Percentiles rank a stretch among this genome's conserved stretches.
phyloP scores from a whole-genome alignment of 2,113 vertebrate species.

The Laticauda colubrina region DNA sequence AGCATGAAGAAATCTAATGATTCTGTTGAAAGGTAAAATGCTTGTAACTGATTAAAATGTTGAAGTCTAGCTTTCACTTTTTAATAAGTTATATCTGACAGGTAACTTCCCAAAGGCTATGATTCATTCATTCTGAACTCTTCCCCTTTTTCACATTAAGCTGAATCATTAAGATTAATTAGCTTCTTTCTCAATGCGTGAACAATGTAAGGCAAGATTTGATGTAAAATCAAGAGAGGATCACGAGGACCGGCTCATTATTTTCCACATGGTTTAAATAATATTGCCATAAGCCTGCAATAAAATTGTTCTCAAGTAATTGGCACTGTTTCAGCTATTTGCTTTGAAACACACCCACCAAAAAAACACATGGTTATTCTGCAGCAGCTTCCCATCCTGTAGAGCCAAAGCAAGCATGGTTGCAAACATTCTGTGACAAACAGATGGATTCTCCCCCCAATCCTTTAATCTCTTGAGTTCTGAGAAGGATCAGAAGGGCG shows the following conservation, averaged over 20 bases:
- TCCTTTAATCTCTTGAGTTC: not conserved
- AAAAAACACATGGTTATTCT: not conserved
- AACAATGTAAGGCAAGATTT: conserved; percentile 41
- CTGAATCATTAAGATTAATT: conserved; percentile 67
- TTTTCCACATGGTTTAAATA: not conserved
- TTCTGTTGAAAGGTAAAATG: conserved; percentile 18
- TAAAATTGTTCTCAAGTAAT: not conserved
- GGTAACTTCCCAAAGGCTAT: conserved; percentile 32
- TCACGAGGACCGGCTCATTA: not conserved
- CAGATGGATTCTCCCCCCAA: not conserved
- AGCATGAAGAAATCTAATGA: not conserved
- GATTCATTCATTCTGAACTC: conserved; percentile 58
- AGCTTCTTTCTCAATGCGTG: conserved; percentile 63
- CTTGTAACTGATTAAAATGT: conserved; percentile 10
- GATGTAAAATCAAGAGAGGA: not conserved
- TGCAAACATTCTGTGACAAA: not conserved
- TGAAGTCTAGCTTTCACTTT: conserved; percentile 37
- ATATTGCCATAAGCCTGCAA: not conserved
- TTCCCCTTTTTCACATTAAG: conserved; percentile 8
- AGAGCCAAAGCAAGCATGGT: not conserved
- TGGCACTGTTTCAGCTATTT: not conserved
- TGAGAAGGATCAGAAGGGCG: not conserved
- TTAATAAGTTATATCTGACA: conserved; percentile 36
- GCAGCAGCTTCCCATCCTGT: not conserved
- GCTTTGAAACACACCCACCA: not conserved